Percentiles rank a stretch among this genome's conserved stretches.
Conservation (phyloP, 2,888 invertebrate species). For the Stenurella melanura region DNA sequence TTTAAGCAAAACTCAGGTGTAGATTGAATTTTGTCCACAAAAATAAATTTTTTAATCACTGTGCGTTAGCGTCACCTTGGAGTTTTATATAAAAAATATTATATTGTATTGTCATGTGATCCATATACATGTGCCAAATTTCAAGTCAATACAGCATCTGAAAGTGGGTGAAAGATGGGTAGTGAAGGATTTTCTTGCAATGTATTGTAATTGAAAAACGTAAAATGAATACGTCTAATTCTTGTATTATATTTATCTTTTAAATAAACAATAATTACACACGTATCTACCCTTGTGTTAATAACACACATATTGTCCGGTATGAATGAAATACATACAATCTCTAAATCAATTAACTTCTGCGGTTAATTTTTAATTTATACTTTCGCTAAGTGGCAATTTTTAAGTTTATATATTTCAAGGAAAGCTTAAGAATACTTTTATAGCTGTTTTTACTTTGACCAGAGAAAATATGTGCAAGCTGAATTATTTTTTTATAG, state of each 20-base stretch:
- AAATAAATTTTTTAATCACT: no score
- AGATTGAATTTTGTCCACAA: no score
- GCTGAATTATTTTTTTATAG: background rate
- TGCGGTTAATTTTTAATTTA: background rate
- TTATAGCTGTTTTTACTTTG: background rate
- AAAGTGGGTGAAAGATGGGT: no score
- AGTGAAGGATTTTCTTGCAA: no score
- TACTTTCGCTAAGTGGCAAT: background rate
- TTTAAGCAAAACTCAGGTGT: no score
- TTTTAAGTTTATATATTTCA: background rate
- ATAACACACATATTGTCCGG: background rate
- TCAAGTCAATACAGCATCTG: no score
- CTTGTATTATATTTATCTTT: conserved; percentile 10
- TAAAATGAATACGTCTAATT: background rate
- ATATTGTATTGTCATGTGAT: no score
- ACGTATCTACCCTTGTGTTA: background rate
- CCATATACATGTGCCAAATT: no score
- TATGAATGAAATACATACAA: background rate
- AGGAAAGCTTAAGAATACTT: background rate
- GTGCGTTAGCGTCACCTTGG: no score
- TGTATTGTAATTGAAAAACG: background rate
- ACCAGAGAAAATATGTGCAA: background rate
- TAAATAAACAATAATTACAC: background rate
- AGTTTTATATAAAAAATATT: no score
- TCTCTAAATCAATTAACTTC: background rate